These are phyloP conservation scores for Aurelia sp. DNA, from an alignment of 30 jellyfish, hydroid and myxozoan species.

Conservation along the genomic window DNA sequence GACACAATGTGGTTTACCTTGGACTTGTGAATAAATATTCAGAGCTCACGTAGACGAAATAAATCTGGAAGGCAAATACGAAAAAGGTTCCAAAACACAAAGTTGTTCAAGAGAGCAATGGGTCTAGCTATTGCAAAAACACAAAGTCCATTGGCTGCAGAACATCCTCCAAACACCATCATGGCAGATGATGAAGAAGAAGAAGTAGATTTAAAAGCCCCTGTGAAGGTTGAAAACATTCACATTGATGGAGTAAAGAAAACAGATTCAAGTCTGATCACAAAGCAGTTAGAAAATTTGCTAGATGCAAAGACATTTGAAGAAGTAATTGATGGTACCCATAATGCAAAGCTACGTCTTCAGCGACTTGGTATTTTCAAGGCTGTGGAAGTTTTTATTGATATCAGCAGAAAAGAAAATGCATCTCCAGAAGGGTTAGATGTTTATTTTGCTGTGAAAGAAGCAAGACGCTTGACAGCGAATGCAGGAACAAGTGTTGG, in stretches of 20 bases:
- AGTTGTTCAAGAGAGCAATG: conserved; percentile 1
- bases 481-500: conserved; percentile 94
- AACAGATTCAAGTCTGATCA: conserved; percentile 65
- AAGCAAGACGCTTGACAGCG: conserved; percentile 68
- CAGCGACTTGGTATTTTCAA: conserved; percentile 87
- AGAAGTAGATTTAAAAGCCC: conserved; percentile 50
- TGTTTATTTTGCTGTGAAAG: conserved; percentile 82
- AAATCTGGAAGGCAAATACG: too few species aligned
- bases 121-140: conserved; percentile 57
- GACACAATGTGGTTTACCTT: too few species aligned
- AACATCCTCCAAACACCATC: neutral
- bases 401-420: conserved; percentile 65
- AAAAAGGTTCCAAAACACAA: too few species aligned
- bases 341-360: conserved; percentile 78
- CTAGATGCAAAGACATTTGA: conserved; percentile 82
- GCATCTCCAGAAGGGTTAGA: conserved; percentile 82
- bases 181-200: conserved; percentile 65
- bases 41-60: too few species aligned
- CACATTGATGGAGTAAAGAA: conserved; percentile 86
- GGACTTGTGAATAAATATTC: too few species aligned
- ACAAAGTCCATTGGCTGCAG: neutral
- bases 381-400: conserved; percentile 90
- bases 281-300: conserved; percentile 71
- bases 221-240: conserved; percentile 72
- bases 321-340: conserved; percentile 77